These are phyloP conservation scores for Microtus montanus DNA, from an alignment of 2,113 vertebrate species.

Conservation along the genomic window DNA sequence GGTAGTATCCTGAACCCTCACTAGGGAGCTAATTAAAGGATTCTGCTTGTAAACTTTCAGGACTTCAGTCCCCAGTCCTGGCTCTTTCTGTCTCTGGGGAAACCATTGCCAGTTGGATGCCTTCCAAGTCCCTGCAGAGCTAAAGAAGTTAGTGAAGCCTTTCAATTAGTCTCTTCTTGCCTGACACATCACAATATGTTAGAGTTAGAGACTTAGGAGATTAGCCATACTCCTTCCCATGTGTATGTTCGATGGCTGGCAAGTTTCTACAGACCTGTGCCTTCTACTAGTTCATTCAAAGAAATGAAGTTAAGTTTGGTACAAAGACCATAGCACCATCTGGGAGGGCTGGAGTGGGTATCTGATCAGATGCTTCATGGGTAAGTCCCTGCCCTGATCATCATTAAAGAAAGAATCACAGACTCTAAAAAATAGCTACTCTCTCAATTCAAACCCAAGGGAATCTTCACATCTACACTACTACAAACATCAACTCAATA, in stretches of 20 bases:
- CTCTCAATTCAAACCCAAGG: not conserved
- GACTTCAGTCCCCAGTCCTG: not conserved
- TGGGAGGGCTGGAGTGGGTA: not conserved
- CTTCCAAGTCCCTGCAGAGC: not conserved
- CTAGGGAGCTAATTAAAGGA: constrained; percentile 67
- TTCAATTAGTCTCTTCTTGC: not conserved
- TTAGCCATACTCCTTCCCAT: not conserved
- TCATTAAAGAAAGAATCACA: not conserved
- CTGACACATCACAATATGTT: not conserved
- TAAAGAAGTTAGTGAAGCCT: constrained; percentile 12
- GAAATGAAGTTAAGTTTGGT: not conserved
- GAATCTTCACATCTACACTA: not conserved
- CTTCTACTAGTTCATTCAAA: not conserved
- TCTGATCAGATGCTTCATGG: not conserved
- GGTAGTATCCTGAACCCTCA: not conserved
- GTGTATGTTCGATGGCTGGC: not conserved
- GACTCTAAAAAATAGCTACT: not conserved
- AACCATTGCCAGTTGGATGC: not conserved
- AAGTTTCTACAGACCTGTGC: not conserved
- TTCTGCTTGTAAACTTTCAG: not conserved
- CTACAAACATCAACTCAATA: not conserved
- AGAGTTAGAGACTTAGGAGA: not conserved
- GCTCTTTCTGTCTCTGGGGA: not conserved
- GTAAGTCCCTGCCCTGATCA: not conserved
- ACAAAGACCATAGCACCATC: not conserved